phyloP scores from a whole-genome alignment of 2,797 vertebrate species.

The Ptychobarbus kaznakovi region DNA sequence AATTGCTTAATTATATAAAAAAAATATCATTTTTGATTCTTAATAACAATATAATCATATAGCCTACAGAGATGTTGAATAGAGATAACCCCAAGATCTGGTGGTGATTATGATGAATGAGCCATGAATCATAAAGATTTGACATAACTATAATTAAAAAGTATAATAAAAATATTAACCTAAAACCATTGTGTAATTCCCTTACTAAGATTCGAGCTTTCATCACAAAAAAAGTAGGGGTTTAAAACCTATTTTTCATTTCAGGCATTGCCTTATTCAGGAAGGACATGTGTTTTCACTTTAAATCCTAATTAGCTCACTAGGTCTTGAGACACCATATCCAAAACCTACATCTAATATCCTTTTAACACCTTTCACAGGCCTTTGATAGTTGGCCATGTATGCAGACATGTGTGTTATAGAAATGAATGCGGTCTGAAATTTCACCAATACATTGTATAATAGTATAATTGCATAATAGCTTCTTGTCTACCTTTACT shows the following conservation, averaged over 20 bases:
- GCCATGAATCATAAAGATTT: neutral
- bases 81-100: neutral
- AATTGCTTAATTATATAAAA: neutral
- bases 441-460: neutral
- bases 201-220: neutral
- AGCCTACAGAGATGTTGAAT: too few relatives aligned
- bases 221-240: neutral
- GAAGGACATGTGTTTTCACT: neutral
- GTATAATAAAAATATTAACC: neutral
- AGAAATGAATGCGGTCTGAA: neutral
- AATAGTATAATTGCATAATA: slow-evolving; percentile 8
- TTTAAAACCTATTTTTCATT: neutral
- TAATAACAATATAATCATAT: too few relatives aligned
- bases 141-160: neutral
- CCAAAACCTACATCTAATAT: neutral
- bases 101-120: neutral
- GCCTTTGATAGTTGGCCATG: neutral
- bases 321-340: neutral
- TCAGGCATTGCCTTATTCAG: neutral
- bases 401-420: neutral
- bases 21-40: neutral
- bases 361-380: slow-evolving; percentile 9
- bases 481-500: neutral
- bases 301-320: neutral
- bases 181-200: neutral